Percentiles rank a stretch among this genome's conserved stretches.
Evolutionary conservation across 2,113 vertebrate species (phyloP).

Genomic region (Varanus komodoensis): DNA sequence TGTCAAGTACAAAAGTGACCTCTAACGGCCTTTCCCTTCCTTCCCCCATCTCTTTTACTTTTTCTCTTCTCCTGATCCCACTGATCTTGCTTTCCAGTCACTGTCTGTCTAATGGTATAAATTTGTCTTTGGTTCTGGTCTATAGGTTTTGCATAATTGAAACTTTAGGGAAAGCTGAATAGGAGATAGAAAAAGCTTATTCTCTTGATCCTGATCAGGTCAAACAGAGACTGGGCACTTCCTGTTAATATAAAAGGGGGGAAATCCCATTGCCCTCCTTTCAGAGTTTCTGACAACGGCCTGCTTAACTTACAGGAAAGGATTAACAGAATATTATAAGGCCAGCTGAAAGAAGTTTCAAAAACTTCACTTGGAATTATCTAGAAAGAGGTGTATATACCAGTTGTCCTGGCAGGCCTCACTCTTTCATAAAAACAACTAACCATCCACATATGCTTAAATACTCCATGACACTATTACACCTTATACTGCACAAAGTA

Average conservation of each 20-base stretch:
- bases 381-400: background rate
- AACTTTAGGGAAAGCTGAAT: background rate
- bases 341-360: background rate
- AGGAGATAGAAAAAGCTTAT: background rate
- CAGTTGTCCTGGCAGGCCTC: rapidly evolving
- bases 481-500: background rate
- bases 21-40: slow-evolving; percentile 67
- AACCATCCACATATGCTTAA: background rate
- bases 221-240: background rate
- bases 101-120: background rate
- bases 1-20: slow-evolving; percentile 72
- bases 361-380: background rate
- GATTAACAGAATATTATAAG: rapidly evolving
- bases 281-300: rapidly evolving
- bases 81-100: background rate
- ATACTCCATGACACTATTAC: background rate
- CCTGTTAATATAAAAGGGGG: background rate
- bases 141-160: background rate
- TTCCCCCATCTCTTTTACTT: slow-evolving; percentile 28
- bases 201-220: background rate
- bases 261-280: background rate
- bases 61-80: background rate
- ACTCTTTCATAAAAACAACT: background rate
- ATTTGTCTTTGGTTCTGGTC: background rate
- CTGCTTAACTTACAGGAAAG: background rate